Conservation (phyloP, 2,888 invertebrate genomes). For the Drosophila leonis region DNA sequence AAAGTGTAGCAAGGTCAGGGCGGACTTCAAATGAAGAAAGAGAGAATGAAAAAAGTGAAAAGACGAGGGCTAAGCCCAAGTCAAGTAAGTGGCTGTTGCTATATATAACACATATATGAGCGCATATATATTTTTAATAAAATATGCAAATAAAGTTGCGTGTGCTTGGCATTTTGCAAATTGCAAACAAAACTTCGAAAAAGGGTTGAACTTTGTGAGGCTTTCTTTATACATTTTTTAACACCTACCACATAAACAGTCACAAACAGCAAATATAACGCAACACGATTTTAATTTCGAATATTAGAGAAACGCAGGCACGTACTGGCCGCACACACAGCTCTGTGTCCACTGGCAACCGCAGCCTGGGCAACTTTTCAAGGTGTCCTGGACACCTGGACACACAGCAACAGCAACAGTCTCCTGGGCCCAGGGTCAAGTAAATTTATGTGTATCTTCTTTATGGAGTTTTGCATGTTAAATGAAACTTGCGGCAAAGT, state of each 20-base stretch:
- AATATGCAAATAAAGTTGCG: conserved; percentile 74
- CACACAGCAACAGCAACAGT: conserved; percentile 4
- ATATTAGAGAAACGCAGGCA: conserved; percentile 33
- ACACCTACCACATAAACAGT: conserved; percentile 43
- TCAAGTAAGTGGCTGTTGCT: conserved; percentile 65
- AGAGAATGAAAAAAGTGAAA: neutral
- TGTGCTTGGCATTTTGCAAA: conserved; percentile 56
- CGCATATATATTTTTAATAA: conserved; percentile 60
- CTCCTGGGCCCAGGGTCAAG: conserved; percentile 21
- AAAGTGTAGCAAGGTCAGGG: conserved; percentile 41
- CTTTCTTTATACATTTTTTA: conserved; percentile 51
- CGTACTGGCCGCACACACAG: conserved; percentile 5
- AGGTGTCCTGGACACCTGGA: conserved; percentile 21
- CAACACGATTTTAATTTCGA: conserved; percentile 56
- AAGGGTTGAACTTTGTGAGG: conserved; percentile 57
- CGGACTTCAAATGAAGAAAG: conserved; percentile 6
- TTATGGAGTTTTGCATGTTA: conserved; percentile 46
- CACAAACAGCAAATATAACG: conserved; percentile 36
- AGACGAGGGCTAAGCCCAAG: conserved; percentile 52
- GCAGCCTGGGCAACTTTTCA: conserved; percentile 30
- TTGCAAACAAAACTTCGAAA: conserved; percentile 61
- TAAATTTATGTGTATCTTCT: conserved; percentile 37
- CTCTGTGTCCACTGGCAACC: neutral
- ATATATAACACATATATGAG: conserved; percentile 29
- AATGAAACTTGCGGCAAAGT: conserved; percentile 33